Conservation (phyloP, 2,888 invertebrate species). For the Pharmacophagus antenor region DNA sequence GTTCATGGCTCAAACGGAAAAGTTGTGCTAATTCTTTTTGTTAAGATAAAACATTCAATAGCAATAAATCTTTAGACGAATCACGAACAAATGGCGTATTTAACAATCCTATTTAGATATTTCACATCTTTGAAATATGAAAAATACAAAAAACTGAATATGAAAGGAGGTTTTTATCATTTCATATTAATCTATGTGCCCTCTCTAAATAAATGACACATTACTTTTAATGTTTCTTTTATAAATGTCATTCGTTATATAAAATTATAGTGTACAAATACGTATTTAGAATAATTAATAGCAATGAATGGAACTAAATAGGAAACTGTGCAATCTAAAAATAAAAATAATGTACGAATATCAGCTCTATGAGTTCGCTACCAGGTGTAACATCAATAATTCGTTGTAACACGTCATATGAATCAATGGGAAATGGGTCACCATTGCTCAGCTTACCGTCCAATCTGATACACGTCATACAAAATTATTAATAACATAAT, state of each 20-base stretch:
- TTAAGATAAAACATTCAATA: too few species aligned
- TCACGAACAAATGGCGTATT: too few species aligned
- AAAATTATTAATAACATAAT: conserved; percentile 5
- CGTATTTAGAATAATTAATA: neutral
- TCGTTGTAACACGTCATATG: conserved; percentile 46
- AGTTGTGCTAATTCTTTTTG: too few species aligned
- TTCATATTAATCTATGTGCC: neutral
- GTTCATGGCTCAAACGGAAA: too few species aligned
- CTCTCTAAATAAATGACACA: neutral
- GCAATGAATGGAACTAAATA: neutral
- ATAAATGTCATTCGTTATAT: neutral
- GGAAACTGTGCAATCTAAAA: neutral
- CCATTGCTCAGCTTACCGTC: conserved; percentile 44
- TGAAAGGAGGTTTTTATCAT: neutral
- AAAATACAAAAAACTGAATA: neutral
- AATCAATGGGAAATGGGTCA: conserved; percentile 68
- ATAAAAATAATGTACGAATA: neutral
- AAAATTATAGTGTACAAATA: neutral
- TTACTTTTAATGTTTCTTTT: neutral
- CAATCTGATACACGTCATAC: conserved; percentile 32
- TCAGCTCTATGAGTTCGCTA: conserved; percentile 35
- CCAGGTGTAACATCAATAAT: conserved; percentile 63
- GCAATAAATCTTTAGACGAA: too few species aligned
- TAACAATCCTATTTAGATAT: too few species aligned
- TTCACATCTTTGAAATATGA: too few species aligned